phyloP scores from a whole-genome alignment of 92 coral and sea anemone species.

The Metridium senile region DNA sequence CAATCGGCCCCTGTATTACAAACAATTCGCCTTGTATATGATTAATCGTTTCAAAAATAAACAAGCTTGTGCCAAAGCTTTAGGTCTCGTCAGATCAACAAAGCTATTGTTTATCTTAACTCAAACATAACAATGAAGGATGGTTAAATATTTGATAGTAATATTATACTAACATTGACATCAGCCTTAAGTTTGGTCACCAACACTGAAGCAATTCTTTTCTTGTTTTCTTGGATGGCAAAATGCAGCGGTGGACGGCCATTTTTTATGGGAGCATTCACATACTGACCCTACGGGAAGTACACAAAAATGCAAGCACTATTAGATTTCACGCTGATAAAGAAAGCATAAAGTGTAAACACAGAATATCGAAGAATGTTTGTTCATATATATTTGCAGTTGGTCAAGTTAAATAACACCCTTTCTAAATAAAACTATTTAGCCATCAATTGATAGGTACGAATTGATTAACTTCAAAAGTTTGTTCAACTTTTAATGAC shows the following conservation, averaged over 20 bases:
- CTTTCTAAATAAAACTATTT: not conserved
- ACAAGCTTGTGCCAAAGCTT: not conserved
- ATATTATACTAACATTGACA: constrained; percentile 61
- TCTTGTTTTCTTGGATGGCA: constrained; percentile 64
- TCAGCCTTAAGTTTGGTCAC: constrained; percentile 69
- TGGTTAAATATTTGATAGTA: not conserved
- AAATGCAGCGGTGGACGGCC: constrained; percentile 76
- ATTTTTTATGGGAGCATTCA: constrained; percentile 57
- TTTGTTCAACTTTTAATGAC: not conserved
- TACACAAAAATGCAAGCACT: constrained; percentile 4
- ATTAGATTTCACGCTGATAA: not conserved
- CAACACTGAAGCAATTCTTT: constrained; percentile 54
- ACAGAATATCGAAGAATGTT: not conserved
- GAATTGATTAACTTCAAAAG: not conserved
- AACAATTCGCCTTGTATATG: not conserved
- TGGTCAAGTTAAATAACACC: not conserved
- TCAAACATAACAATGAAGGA: not conserved
- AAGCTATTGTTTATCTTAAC: not conserved
- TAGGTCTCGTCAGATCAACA: not conserved
- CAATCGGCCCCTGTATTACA: no score
- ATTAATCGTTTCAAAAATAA: no score
- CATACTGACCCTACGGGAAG: constrained; percentile 65
- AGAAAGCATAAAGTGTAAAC: not conserved
- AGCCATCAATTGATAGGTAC: not conserved
- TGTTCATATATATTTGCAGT: not conserved